Evolutionary conservation across 1,140 invertebrate genomes (phyloP).

Genomic region (Temnothorax longispinosus): DNA sequence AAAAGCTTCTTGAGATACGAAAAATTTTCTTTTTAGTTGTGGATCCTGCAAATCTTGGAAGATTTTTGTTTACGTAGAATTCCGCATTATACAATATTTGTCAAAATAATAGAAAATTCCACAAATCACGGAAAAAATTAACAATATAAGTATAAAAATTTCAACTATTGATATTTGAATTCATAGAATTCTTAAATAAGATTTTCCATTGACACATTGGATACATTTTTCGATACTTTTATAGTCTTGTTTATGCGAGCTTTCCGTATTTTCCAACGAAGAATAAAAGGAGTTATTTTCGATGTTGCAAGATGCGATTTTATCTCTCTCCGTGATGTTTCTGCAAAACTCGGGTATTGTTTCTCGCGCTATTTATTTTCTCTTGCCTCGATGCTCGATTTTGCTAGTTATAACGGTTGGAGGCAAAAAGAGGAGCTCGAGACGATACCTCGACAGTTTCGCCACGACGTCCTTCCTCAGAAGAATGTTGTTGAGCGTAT

Average conservation of each 20-base stretch:
- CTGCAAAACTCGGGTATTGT: slow-evolving; percentile 1
- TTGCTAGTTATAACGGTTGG: slow-evolving; percentile 46
- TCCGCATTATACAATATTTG: neutral
- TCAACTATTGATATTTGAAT: neutral
- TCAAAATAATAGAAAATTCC: neutral
- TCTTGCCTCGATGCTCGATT: slow-evolving; percentile 21
- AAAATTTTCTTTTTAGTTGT: neutral
- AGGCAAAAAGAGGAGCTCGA: neutral
- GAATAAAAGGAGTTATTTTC: neutral
- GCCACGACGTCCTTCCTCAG: slow-evolving; percentile 91
- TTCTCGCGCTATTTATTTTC: slow-evolving; percentile 54
- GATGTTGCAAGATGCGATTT: slow-evolving; percentile 21
- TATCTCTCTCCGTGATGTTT: slow-evolving; percentile 23
- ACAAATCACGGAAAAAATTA: neutral
- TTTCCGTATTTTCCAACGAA: slow-evolving; percentile 13
- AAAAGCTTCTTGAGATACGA: neutral
- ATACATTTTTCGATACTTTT: neutral
- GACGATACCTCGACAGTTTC: slow-evolving; percentile 88
- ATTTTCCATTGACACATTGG: neutral
- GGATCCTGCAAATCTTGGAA: neutral
- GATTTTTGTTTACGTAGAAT: neutral
- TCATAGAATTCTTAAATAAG: neutral
- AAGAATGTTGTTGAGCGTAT: slow-evolving; percentile 91
- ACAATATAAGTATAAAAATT: neutral
- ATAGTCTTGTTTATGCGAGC: neutral